These are phyloP conservation scores for Lamellibrachia columna DNA, from an alignment of 2,888 invertebrate species.

Conservation along the genomic window DNA sequence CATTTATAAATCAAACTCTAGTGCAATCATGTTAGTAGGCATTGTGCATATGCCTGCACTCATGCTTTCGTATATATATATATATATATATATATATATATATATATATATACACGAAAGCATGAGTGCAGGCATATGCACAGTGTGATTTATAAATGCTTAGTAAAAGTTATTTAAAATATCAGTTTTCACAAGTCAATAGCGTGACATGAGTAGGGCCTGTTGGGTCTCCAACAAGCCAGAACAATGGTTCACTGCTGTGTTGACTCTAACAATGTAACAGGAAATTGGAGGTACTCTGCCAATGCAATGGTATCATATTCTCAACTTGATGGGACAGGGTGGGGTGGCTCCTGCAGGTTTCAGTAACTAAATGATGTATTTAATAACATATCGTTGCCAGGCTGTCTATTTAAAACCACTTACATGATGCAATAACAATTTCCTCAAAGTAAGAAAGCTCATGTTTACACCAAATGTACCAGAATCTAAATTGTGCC, in stretches of 20 bases:
- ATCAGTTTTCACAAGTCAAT: too few relatives aligned
- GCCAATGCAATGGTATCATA: neutral
- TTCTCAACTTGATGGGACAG: neutral
- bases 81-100: too few relatives aligned
- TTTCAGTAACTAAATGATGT: neutral
- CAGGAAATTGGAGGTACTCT: neutral
- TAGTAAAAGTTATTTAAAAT: too few relatives aligned
- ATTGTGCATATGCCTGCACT: neutral
- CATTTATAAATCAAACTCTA: too few relatives aligned
- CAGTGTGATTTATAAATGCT: neutral
- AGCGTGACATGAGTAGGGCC: too few relatives aligned
- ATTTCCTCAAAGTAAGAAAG: neutral
- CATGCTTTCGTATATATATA: neutral
- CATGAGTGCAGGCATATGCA: neutral
- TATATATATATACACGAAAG: too few relatives aligned
- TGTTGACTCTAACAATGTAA: neutral
- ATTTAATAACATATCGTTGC: neutral
- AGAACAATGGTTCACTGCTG: neutral
- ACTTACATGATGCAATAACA: neutral
- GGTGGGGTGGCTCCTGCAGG: neutral
- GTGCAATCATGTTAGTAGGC: too few relatives aligned
- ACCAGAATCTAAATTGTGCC: neutral
- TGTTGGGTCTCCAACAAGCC: neutral
- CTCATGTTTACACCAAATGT: neutral
- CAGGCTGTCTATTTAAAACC: too few relatives aligned